Conservation (phyloP, 2,888 invertebrate genomes). For the Andrena dorsata region DNA sequence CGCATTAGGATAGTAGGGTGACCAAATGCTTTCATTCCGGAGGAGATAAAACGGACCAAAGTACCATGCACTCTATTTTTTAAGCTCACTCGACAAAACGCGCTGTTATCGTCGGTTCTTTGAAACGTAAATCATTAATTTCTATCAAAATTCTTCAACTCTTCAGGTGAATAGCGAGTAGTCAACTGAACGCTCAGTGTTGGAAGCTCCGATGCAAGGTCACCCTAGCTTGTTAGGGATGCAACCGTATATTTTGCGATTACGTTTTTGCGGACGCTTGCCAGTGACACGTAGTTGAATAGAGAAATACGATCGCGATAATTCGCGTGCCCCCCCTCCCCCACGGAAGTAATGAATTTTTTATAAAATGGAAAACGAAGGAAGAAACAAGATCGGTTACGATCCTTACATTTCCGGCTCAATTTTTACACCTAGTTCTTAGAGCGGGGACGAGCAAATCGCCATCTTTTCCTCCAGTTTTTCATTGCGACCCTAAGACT, state of each 20-base stretch:
- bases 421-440: constrained; percentile 62
- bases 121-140: neutral
- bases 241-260: constrained; percentile 77
- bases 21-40: constrained; percentile 33
- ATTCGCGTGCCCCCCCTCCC: constrained; percentile 34
- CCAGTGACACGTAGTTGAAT: constrained; percentile 42
- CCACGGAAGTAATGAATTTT: constrained; percentile 70
- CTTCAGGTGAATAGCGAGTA: neutral
- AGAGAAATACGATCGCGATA: constrained; percentile 41
- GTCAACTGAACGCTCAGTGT: neutral
- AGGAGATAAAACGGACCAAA: constrained; percentile 23
- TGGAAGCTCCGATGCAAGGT: constrained; percentile 31
- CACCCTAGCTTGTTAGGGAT: constrained; percentile 68
- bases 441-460: constrained; percentile 53
- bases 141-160: neutral
- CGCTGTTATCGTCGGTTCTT: neutral
- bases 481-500: constrained; percentile 23
- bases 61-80: neutral
- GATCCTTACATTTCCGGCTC: constrained; percentile 45
- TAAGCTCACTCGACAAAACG: constrained; percentile 1
- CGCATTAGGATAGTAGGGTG: constrained; percentile 59
- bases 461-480: neutral
- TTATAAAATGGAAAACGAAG: constrained; percentile 49
- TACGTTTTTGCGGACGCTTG: constrained; percentile 72
- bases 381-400: constrained; percentile 19